A percentile compares a stretch with the other conserved stretches of the same genome.
Conservation (phyloP, 2,888 invertebrate species). For the Monopis laevigella region DNA sequence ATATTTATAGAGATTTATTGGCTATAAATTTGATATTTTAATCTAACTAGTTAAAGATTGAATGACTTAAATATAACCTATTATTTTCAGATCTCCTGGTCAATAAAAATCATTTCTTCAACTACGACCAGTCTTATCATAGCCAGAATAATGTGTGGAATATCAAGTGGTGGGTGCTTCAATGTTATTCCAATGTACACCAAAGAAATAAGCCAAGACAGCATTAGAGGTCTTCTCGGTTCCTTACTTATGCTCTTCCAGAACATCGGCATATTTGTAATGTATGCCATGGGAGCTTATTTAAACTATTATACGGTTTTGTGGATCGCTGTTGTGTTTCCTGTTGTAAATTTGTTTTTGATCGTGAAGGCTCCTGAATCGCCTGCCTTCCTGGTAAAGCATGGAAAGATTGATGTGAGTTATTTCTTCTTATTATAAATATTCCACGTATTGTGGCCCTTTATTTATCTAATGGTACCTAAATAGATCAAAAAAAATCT, state of each 20-base stretch:
- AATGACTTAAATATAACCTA: neutral
- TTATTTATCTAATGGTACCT: too few relatives aligned
- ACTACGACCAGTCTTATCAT: slow-evolving; percentile 28
- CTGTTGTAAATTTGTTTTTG: slow-evolving; percentile 28
- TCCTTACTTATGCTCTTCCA: slow-evolving; percentile 32
- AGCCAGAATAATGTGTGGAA: slow-evolving; percentile 32
- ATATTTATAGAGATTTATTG: too few relatives aligned
- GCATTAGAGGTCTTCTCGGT: slow-evolving; percentile 37
- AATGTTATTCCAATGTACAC: slow-evolving; percentile 38
- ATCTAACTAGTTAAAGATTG: too few relatives aligned
- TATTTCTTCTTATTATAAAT: neutral
- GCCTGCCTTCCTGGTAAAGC: slow-evolving; percentile 41
- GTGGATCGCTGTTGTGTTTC: slow-evolving; percentile 30
- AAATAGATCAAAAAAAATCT: too few relatives aligned
- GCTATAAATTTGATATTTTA: too few relatives aligned
- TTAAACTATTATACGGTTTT: slow-evolving; percentile 34
- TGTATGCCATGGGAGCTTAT: slow-evolving; percentile 40
- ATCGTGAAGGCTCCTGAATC: slow-evolving; percentile 43
- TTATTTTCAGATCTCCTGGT: slow-evolving; percentile 37
- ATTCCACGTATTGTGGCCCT: too few relatives aligned
- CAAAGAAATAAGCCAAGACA: slow-evolving; percentile 42
- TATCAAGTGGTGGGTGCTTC: slow-evolving; percentile 39
- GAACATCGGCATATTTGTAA: slow-evolving; percentile 34
- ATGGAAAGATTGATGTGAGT: slow-evolving; percentile 36
- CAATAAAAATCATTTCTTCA: slow-evolving; percentile 31